Conservation (phyloP, 2,113 vertebrate species). For the Centropus bengalensis region DNA sequence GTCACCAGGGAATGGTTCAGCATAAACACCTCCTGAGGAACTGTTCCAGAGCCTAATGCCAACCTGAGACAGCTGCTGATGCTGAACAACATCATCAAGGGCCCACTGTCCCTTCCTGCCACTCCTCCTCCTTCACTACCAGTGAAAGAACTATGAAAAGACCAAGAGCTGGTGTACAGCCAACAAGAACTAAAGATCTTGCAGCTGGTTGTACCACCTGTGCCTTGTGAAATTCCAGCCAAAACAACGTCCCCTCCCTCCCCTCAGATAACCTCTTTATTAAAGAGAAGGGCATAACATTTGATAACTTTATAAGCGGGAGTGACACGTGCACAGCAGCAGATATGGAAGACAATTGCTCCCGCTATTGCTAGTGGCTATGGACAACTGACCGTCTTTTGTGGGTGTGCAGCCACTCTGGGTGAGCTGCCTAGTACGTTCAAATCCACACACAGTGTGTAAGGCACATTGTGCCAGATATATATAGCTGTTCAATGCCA, state of each 20-base stretch:
- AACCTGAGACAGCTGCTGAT: slow-evolving; percentile 85
- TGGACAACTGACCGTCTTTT: not conserved
- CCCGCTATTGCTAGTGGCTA: not conserved
- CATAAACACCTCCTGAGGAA: slow-evolving; percentile 75
- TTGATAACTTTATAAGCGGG: slow-evolving; percentile 60
- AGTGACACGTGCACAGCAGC: not conserved
- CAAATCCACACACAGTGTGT: not conserved
- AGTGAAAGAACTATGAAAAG: slow-evolving; percentile 83
- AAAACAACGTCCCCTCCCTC: slow-evolving; percentile 82
- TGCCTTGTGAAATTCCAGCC: slow-evolving; percentile 85
- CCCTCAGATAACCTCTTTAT: slow-evolving; percentile 69
- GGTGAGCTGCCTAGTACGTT: not conserved
- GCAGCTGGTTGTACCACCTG: slow-evolving; percentile 86
- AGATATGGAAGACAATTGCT: not conserved
- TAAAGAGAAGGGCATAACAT: slow-evolving; percentile 67
- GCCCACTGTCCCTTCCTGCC: slow-evolving; percentile 82
- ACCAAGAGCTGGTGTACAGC: slow-evolving; percentile 81
- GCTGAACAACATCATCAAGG: slow-evolving; percentile 78
- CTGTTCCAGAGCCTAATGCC: slow-evolving; percentile 75
- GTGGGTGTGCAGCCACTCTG: not conserved
- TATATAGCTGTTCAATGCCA: slow-evolving; percentile 66
- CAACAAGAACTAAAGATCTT: slow-evolving; percentile 86
- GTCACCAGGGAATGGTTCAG: slow-evolving; percentile 55
- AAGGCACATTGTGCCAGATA: slow-evolving; percentile 63
- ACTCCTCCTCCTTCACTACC: slow-evolving; percentile 76